Conservation (phyloP, 2,888 invertebrate species). For the Aricia artaxerxes region DNA sequence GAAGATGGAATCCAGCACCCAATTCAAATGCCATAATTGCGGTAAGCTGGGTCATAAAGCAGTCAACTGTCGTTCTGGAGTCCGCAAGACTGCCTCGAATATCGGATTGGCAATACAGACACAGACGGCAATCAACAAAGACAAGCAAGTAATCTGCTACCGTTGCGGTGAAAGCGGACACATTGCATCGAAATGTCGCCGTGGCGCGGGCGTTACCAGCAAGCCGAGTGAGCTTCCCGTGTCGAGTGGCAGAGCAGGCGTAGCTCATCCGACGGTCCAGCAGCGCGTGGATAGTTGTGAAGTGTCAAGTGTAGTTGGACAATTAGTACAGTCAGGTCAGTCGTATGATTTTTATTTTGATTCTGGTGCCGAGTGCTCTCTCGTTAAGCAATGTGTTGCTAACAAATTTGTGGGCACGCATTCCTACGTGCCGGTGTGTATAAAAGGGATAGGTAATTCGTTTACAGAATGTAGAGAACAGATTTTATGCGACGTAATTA, state of each 20-base stretch:
- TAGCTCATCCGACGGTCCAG: not conserved
- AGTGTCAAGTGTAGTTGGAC: not conserved
- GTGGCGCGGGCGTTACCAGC: not conserved
- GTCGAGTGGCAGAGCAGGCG: not conserved
- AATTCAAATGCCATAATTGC: too few species aligned
- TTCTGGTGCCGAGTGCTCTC: not conserved
- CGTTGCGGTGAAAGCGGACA: not conserved
- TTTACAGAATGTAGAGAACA: not conserved
- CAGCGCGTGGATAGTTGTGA: conserved; percentile 5
- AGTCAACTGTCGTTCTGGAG: not conserved
- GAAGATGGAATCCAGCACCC: too few species aligned
- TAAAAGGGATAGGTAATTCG: not conserved
- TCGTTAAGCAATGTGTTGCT: not conserved
- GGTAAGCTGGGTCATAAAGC: not conserved
- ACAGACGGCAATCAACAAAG: too few species aligned
- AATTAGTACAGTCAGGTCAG: conserved; percentile 12
- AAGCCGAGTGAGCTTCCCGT: not conserved
- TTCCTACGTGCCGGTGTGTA: not conserved
- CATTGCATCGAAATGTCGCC: not conserved
- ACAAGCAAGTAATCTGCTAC: too few species aligned
- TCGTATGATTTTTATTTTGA: not conserved
- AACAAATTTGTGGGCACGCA: not conserved
- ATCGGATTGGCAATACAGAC: too few species aligned
- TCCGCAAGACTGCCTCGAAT: too few species aligned
- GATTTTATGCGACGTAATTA: too few species aligned